Base-by-base conservation (phyloP, 1,140 invertebrate genomes). In the Bacillus rossius region DNA sequence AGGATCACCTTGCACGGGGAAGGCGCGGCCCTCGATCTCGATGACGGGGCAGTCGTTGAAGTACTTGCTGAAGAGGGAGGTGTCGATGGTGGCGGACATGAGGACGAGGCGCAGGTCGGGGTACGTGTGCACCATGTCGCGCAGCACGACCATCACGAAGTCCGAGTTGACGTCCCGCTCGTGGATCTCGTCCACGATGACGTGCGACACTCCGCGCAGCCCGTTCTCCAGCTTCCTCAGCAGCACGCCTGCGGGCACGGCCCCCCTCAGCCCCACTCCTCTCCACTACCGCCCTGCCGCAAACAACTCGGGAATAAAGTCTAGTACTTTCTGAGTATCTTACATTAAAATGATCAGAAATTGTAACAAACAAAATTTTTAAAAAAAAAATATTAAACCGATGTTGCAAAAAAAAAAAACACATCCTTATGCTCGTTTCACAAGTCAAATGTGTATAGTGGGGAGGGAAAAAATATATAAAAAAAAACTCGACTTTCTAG, bases 81-180 rank as follows among this genome's bases (percentile, higher is more conserved):
- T 94, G 67, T 97, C 94, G 55, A 99, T 92, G 0, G 96, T 97
- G 3, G 97, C 96, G 5, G 94, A 98, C 96, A 99, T 99, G 19
- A 99, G 80, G 65, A 99, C 93, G 4, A 99, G 82, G 56, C 92
- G 81, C 13, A 98, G 70, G 67, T 96, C 91, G 0, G 91, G 91
- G 71, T 94, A 95, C 0, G 85, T 85, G 57, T 89, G 86, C 1
- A 98, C 83, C 85, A 97, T 94, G 70, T 99, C 94, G 22, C 93
- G 79, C 0, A 99, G 75, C 0, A 97, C 84, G 42, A 97, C 94
- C 75, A 99, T 82, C 5, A 98, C 84, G 68, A 99, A 99, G 72
- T 99, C 97, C 25, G 91, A 93, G 72, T 98, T 97, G 0, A 96
- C 91, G 73, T 99, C 96, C 40, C 96, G 78, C 72, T 99, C 96